phyloP scores from a whole-genome alignment of 2,113 vertebrate genomes.

The Podarcis raffonei region DNA sequence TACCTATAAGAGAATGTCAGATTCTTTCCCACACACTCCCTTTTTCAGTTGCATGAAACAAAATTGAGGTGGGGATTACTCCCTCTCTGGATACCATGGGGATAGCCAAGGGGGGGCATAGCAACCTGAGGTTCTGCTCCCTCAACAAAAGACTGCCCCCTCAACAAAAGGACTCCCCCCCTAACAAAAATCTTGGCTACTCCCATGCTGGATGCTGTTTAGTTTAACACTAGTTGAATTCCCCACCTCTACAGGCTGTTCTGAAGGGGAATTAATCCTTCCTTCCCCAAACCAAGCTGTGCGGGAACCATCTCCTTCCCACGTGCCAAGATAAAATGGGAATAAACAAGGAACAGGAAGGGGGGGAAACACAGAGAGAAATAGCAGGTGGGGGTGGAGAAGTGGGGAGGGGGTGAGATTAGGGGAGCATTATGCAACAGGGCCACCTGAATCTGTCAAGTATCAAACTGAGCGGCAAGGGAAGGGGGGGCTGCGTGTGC shows the following conservation, averaged over 20 bases:
- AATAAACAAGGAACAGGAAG: background rate
- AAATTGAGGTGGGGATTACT: too few relatives aligned
- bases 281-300: background rate
- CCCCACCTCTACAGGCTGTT: background rate
- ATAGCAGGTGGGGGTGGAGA: background rate
- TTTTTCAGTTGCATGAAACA: background rate
- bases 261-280: background rate
- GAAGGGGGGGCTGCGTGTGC: slow-evolving; percentile 21
- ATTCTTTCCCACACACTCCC: background rate
- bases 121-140: too few relatives aligned
- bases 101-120: too few relatives aligned
- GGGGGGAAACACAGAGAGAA: background rate
- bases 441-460: slow-evolving; percentile 58
- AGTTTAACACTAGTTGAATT: background rate
- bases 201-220: too few relatives aligned
- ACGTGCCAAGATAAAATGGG: background rate
- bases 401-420: background rate
- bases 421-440: slow-evolving; percentile 42
- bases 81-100: too few relatives aligned
- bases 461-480: slow-evolving; percentile 39
- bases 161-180: too few relatives aligned
- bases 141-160: too few relatives aligned
- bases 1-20: background rate
- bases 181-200: too few relatives aligned
- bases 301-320: background rate